Conservation (phyloP, 2,797 vertebrate genomes). For the Neostethus bicornis region DNA sequence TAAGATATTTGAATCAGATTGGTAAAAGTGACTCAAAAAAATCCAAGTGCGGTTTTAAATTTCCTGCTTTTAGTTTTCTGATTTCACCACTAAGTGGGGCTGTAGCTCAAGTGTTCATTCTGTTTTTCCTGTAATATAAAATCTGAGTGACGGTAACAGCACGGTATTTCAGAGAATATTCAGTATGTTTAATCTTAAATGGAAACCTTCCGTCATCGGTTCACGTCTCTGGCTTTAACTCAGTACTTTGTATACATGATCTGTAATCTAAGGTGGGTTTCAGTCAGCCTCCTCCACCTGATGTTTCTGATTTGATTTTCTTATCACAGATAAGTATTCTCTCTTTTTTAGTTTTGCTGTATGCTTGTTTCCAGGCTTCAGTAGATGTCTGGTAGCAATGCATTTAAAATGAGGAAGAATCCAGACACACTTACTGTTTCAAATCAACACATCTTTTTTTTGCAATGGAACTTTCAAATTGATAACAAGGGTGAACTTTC, state of each 20-base stretch:
- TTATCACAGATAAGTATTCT: conserved; percentile 19
- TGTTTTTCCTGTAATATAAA: neutral
- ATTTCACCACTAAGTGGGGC: conserved; percentile 58
- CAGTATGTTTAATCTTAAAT: conserved; percentile 18
- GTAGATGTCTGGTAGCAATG: conserved; percentile 1
- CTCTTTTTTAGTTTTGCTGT: conserved; percentile 39
- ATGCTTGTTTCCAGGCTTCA: conserved; percentile 13
- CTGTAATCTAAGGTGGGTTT: conserved; percentile 1
- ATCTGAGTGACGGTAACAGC: neutral
- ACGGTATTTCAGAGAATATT: conserved; percentile 4
- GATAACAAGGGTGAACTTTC: conserved; percentile 12
- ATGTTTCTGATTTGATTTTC: conserved; percentile 30
- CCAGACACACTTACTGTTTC: conserved; percentile 1
- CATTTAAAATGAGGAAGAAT: conserved; percentile 17
- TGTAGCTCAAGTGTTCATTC: conserved; percentile 52
- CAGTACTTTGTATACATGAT: neutral
- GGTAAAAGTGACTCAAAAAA: too few species aligned
- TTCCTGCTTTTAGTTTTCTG: too few species aligned
- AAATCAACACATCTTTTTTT: conserved; percentile 20
- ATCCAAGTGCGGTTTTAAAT: too few species aligned
- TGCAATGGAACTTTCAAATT: conserved; percentile 17
- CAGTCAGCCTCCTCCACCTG: conserved; percentile 16
- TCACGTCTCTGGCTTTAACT: conserved; percentile 12
- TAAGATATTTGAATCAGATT: too few species aligned
- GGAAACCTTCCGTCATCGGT: conserved; percentile 2